Evolutionary conservation across 2,888 invertebrate genomes (phyloP).

Genomic region (Drosophila rubida): DNA sequence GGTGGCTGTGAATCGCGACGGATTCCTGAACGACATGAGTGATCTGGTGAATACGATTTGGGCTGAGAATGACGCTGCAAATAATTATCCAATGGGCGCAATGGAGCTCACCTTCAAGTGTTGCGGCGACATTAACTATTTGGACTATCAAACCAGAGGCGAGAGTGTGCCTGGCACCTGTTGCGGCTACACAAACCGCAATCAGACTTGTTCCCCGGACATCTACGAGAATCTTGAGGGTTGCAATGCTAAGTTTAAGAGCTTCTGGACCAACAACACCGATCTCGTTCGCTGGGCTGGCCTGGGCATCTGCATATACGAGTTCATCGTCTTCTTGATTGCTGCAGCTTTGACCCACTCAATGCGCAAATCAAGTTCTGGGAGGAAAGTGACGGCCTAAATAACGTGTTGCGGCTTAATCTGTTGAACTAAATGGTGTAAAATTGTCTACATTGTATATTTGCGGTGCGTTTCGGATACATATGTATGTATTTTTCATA

Average conservation of each 20-base stretch:
- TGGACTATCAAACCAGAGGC: slow-evolving; percentile 33
- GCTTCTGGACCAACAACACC: slow-evolving; percentile 78
- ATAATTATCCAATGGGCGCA: slow-evolving; percentile 75
- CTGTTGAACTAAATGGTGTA: not conserved
- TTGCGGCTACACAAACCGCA: slow-evolving; percentile 61
- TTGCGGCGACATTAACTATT: slow-evolving; percentile 65
- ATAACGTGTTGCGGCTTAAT: not conserved
- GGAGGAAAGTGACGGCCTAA: slow-evolving; percentile 27
- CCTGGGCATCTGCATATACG: slow-evolving; percentile 89
- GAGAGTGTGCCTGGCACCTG: slow-evolving; percentile 68
- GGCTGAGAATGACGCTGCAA: slow-evolving; percentile 47
- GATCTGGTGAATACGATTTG: slow-evolving; percentile 85
- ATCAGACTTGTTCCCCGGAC: slow-evolving; percentile 24
- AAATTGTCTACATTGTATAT: too few relatives aligned
- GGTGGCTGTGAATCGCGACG: slow-evolving; percentile 88
- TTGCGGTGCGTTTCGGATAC: too few relatives aligned
- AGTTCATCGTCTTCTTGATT: slow-evolving; percentile 91
- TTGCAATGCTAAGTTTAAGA: slow-evolving; percentile 78
- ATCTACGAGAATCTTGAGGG: slow-evolving; percentile 51
- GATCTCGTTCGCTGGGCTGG: slow-evolving; percentile 87
- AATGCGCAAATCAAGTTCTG: slow-evolving; percentile 85
- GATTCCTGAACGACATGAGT: slow-evolving; percentile 86
- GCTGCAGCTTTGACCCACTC: slow-evolving; percentile 93
- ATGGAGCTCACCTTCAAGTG: slow-evolving; percentile 75
- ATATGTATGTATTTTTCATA: too few relatives aligned